Percentiles rank a stretch among this genome's conserved stretches.
Conservation (phyloP, 2,113 vertebrate genomes). For the Datnioides undecimradiatus region DNA sequence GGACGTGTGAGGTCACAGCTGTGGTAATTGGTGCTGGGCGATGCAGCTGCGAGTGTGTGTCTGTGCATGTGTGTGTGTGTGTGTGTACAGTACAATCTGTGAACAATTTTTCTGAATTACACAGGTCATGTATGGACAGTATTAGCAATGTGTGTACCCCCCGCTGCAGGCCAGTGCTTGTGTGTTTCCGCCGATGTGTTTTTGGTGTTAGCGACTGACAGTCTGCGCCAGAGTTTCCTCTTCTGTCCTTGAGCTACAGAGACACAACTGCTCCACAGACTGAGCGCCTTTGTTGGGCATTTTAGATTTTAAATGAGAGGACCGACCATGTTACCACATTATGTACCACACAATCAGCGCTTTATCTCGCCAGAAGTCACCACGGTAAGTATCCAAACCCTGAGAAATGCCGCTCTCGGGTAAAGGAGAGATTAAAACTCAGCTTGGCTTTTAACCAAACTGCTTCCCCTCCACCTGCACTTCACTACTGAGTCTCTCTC, state of each 20-base stretch:
- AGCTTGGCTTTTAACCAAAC: conserved; percentile 2
- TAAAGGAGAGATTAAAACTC: not conserved
- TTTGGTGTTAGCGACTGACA: not conserved
- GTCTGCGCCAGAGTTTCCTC: not conserved
- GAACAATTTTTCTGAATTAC: conserved; percentile 5
- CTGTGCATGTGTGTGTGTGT: conserved; percentile 10
- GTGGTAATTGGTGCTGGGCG: conserved; percentile 70
- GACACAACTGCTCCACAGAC: not conserved
- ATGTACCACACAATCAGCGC: not conserved
- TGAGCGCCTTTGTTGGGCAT: conserved; percentile 18
- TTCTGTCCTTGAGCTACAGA: conserved; percentile 13
- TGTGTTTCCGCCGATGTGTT: not conserved
- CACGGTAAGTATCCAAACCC: not conserved
- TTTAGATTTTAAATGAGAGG: not conserved
- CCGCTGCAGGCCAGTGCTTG: not conserved
- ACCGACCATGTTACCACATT: not conserved
- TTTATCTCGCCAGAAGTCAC: not conserved
- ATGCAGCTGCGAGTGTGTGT: conserved; percentile 74
- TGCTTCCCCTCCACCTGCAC: conserved; percentile 25
- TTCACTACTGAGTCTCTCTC: not conserved
- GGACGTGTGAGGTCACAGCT: conserved; percentile 79
- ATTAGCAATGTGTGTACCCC: not conserved
- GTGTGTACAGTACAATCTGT: conserved; percentile 30
- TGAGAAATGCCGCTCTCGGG: not conserved
- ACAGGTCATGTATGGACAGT: conserved; percentile 1